These are phyloP conservation scores for Drosophila algonquin DNA, from an alignment of 2,888 invertebrate species.

Conservation along the genomic window DNA sequence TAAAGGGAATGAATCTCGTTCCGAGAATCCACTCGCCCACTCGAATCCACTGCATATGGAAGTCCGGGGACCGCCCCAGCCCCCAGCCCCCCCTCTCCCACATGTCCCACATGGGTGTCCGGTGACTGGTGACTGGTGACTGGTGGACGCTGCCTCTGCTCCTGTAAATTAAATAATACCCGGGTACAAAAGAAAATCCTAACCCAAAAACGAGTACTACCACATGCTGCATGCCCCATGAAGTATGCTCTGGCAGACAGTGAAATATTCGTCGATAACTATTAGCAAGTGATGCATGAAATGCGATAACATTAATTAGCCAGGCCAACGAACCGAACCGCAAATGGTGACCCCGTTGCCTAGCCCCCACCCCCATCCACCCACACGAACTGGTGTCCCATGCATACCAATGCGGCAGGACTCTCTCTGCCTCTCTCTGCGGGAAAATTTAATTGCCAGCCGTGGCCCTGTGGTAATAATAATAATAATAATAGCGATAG, in stretches of 20 bases:
- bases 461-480: slow-evolving; percentile 30
- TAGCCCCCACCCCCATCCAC: not conserved
- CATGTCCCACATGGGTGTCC: slow-evolving; percentile 3
- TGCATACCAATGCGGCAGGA: slow-evolving; percentile 5
- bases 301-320: slow-evolving; percentile 81
- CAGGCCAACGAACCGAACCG: slow-evolving; percentile 41
- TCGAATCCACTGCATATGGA: not conserved
- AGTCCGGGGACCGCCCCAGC: not conserved
- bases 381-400: not conserved
- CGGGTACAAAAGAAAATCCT: slow-evolving; percentile 14
- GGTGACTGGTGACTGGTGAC: slow-evolving; percentile 23
- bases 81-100: slow-evolving; percentile 28
- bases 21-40: not conserved
- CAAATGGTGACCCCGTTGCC: slow-evolving; percentile 24
- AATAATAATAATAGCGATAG: slow-evolving; percentile 22
- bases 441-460: slow-evolving; percentile 40
- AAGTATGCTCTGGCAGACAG: slow-evolving; percentile 48
- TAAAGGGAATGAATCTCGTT: not conserved
- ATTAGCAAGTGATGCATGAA: slow-evolving; percentile 79
- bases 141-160: slow-evolving; percentile 17
- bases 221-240: not conserved
- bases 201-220: slow-evolving; percentile 20
- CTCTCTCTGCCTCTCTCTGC: not conserved
- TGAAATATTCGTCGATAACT: slow-evolving; percentile 80
- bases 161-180: slow-evolving; percentile 57